Evolutionary conservation across 30 jellyfish, hydroid and myxozoan species (phyloP), one percentile per base, ranked within the genome.

Genomic region (Chironex yamaguchii): DNA sequence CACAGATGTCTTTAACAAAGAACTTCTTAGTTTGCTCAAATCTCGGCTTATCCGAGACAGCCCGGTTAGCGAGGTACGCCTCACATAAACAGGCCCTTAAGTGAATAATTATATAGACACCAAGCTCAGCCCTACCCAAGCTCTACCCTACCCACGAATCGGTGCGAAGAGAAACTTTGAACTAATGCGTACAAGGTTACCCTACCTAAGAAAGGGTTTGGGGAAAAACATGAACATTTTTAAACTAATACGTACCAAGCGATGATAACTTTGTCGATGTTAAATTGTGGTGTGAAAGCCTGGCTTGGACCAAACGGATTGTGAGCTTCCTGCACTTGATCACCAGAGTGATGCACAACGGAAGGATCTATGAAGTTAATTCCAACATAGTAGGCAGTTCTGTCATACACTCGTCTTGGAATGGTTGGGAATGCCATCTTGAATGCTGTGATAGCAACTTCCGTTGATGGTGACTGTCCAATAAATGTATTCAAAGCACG

Each of bases 371-470:
- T 36, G 52, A 92, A 87, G 27, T 67, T 65, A 3, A 92, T 74
- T 28, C 98, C 95, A 79, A 87, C 95, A 65, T 94, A 94, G 48
- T 79, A 92, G 34, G 91, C 96, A 67, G 58, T 70, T 49, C 96
- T 72, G 20, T 77, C 54, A 52, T 73, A 84, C 3, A 96, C 79
- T 53, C 85, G 77, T 24, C 96, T 79, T 0, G 90, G 92, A 20
- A 91, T 81, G 72, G 67, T 85, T 64, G 96, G 94, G 82, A 80
- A 80, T 21, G 92, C 97, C 91, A 87, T 92, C 72, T 92, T 94
- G 42, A 80, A 89, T 0, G 92, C 91, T 2, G 90, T 76, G 29
- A 78, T 76, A 6, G 96, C 97, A 69, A 77, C 62, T 71, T 84
- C 91, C 23, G 64, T 90, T 32, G 91, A 72, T 66, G 95, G 58